Evolutionary conservation across 2,113 vertebrate genomes (phyloP).

Genomic region (Callipepla squamata): DNA sequence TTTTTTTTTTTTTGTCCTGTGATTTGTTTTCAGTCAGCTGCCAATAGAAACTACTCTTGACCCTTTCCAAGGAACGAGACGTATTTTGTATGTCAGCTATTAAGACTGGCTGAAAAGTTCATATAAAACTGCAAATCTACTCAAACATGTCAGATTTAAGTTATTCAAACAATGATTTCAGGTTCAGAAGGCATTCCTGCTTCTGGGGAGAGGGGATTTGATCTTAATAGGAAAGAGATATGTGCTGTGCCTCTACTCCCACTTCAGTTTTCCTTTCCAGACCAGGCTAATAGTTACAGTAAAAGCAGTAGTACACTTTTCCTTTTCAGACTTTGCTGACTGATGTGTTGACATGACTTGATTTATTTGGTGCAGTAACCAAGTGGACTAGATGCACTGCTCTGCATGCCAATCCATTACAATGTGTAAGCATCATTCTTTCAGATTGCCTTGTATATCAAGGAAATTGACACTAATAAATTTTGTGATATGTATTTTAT

Average conservation of each 20-base stretch:
- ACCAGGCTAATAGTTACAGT: neutral
- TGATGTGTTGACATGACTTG: neutral
- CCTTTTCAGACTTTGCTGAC: neutral
- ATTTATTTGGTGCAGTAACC: neutral
- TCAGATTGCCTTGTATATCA: neutral
- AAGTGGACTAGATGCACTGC: neutral
- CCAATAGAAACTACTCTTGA: neutral
- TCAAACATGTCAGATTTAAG: neutral
- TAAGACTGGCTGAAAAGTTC: neutral
- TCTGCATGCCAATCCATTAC: neutral
- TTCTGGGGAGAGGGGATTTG: neutral
- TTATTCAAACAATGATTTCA: neutral
- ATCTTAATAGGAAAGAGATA: neutral
- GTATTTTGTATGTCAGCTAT: neutral
- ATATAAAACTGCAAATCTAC: slow-evolving; percentile 18
- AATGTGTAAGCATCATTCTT: neutral
- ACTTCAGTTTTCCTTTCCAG: neutral
- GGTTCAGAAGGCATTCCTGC: neutral
- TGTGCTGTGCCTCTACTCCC: neutral
- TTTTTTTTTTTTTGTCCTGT: neutral
- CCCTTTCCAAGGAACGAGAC: neutral
- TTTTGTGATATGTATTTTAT: neutral
- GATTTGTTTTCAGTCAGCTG: neutral
- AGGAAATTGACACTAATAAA: neutral
- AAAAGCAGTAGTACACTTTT: neutral